Evolutionary conservation across 2,797 vertebrate species (phyloP).

Genomic region (Parauchenoglanis ngamensis): DNA sequence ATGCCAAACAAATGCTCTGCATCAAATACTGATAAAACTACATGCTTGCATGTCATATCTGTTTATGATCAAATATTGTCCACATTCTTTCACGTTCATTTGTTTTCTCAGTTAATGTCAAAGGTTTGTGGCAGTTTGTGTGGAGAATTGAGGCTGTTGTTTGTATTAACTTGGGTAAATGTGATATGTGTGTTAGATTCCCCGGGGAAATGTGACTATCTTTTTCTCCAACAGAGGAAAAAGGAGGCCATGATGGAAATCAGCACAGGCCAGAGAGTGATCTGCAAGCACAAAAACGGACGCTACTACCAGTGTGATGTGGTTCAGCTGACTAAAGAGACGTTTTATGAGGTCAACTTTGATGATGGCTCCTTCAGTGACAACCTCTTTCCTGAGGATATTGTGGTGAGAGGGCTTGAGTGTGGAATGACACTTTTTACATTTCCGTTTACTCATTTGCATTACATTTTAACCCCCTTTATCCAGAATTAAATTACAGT

Average conservation of each 20-base stretch:
- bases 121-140: neutral
- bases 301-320: conserved; percentile 93
- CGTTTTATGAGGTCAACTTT: conserved; percentile 97
- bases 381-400: conserved; percentile 94
- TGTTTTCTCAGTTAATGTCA: neutral
- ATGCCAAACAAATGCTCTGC: neutral
- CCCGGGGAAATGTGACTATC: neutral
- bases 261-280: conserved; percentile 87
- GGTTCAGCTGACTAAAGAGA: conserved; percentile 88
- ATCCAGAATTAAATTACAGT: neutral
- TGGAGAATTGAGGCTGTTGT: neutral
- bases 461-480: neutral
- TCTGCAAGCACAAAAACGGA: conserved; percentile 93
- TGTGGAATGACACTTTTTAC: neutral
- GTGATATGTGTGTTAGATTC: neutral
- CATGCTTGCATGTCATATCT: neutral
- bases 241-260: conserved; percentile 82
- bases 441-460: neutral
- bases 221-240: conserved; percentile 66
- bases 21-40: neutral
- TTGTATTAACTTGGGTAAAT: neutral
- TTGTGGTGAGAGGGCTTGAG: conserved; percentile 76
- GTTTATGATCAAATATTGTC: neutral
- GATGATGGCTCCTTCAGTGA: conserved; percentile 96
- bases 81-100: neutral